Evolutionary conservation across 2,888 invertebrate genomes (phyloP), one percentile per base, ranked within the genome.

Genomic region (Chelonus formosanus): DNA sequence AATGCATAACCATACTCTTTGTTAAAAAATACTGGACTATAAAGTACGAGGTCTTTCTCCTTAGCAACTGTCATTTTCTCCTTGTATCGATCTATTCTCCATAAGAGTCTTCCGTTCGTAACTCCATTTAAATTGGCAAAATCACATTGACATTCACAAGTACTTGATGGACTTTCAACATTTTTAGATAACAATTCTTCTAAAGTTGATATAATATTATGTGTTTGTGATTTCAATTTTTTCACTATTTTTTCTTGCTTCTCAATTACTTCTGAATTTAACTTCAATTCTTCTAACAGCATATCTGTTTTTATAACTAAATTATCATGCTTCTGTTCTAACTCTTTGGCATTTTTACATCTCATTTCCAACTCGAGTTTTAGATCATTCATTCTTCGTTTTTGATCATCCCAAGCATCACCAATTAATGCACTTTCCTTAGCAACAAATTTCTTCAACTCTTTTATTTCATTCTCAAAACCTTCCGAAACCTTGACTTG

Each of bases 1-100:
- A 93, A 79, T 3, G 90, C 90, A 80, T 93, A 93, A n/a, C 93
- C 92, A 73, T 90, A 92, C 68, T 89, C 89, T 75, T 88, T 89
- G 48, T 90, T 90, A 48, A 89, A 87, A 80, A 93, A 92, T 69
- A 89, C 84, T 0, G 91, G 89, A 75, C 92, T 92, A 70, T 88
- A 88, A 2, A 92, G 77, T 0, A 89, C 87, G 0, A 87, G 85
- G 69, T 90, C 89, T 55, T 87, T 89, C 52, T 89, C 89, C 73
- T 89, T 91, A 0, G 92, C 90, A 31, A 89, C 89, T 59, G 88
- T 88, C 85, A 93, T 87, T 70, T 91, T 89, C 6, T 87, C 85
- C 0, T 86, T 82, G 75, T 90, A 91, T 70, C 90, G 87, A 67
- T 89, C 88, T 75, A 93, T 90, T 73, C 90, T 87, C 92, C 92